phyloP scores from a whole-genome alignment of 2,113 vertebrate genomes.

The Scolopax mira region DNA sequence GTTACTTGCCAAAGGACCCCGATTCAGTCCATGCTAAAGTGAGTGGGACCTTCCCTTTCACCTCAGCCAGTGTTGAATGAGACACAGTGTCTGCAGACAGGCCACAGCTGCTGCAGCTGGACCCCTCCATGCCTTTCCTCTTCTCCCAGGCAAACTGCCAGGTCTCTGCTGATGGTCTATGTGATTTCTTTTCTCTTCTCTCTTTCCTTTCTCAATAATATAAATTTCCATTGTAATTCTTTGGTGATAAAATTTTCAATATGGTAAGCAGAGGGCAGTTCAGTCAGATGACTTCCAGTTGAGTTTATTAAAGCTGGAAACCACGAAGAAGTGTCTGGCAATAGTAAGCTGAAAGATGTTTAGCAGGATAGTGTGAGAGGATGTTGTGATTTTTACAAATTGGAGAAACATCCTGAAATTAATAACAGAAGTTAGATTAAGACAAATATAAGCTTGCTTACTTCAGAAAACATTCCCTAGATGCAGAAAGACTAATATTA shows the following conservation, averaged over 20 bases:
- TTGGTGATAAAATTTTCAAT: not conserved
- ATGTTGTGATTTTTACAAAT: not conserved
- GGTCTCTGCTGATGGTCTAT: not conserved
- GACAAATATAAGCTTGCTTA: not conserved
- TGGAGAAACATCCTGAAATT: not conserved
- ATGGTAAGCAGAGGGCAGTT: not conserved
- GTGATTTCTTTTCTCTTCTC: not conserved
- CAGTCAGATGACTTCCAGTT: not conserved
- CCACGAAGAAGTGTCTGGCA: not conserved
- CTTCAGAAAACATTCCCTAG: not conserved
- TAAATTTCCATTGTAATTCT: not conserved
- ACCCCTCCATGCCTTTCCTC: not conserved
- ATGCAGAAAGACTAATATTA: not conserved
- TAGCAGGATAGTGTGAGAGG: not conserved
- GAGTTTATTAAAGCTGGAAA: not conserved
- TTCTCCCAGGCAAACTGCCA: not conserved
- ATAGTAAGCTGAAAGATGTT: not conserved
- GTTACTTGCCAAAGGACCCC: not conserved
- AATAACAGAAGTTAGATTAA: not conserved
- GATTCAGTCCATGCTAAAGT: not conserved
- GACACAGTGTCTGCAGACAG: not conserved
- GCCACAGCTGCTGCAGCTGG: not conserved
- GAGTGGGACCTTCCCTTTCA: not conserved
- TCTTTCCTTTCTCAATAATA: not conserved
- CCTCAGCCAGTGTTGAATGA: not conserved